phyloP scores from a whole-genome alignment of 2,113 vertebrate species.

The Myrmecophaga tridactyla region DNA sequence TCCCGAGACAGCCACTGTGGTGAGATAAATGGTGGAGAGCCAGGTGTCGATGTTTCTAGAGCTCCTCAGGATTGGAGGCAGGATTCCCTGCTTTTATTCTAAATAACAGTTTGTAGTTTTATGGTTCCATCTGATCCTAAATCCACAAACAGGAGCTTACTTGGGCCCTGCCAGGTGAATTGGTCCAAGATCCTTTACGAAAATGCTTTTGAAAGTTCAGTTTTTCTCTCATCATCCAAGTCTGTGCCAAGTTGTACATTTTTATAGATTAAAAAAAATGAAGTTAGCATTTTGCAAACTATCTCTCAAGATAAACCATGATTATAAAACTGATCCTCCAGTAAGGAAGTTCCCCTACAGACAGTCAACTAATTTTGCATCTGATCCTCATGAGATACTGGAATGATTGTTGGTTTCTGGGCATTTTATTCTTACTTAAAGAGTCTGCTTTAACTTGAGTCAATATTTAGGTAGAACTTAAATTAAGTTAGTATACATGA shows the following conservation, averaged over 20 bases:
- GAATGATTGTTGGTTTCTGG: conserved; percentile 2
- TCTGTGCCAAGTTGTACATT: background rate
- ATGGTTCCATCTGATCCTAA: background rate
- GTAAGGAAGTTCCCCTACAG: background rate
- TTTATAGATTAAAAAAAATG: background rate
- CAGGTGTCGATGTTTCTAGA: background rate
- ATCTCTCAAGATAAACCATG: background rate
- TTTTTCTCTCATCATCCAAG: background rate
- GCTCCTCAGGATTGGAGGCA: background rate
- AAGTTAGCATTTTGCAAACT: conserved; percentile 9
- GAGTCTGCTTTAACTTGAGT: conserved; percentile 20
- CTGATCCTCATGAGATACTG: background rate
- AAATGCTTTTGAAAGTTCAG: background rate
- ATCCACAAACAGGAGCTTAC: accelerated
- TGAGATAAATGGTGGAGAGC: background rate
- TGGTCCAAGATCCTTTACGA: background rate
- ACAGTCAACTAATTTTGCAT: conserved; percentile 37
- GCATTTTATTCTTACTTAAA: conserved; percentile 11
- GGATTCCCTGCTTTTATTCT: background rate
- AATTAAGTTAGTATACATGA: background rate
- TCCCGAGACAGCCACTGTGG: background rate
- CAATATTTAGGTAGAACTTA: background rate
- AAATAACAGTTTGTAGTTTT: background rate
- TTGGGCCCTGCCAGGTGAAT: accelerated
- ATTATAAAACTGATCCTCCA: background rate